phyloP scores from a whole-genome alignment of 2,113 vertebrate species.

The Ia io region DNA sequence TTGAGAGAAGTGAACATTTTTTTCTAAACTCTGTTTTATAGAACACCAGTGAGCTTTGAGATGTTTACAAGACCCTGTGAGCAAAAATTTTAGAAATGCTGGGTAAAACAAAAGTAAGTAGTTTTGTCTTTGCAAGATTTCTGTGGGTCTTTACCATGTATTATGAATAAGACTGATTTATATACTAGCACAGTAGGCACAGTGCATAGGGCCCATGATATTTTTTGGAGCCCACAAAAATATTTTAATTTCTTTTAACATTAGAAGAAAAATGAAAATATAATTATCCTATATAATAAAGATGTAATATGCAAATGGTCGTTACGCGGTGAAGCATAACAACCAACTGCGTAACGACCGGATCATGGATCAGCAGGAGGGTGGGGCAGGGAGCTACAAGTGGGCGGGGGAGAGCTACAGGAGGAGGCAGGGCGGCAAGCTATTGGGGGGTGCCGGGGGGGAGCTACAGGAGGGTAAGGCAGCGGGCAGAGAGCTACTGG shows the following conservation, averaged over 20 bases:
- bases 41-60: not conserved
- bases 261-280: not conserved
- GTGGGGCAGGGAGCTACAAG: too few relatives aligned
- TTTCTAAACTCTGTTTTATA: not conserved
- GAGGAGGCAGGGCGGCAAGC: too few relatives aligned
- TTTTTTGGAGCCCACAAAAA: not conserved
- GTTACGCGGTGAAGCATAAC: too few relatives aligned
- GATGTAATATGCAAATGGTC: too few relatives aligned
- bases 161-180: not conserved
- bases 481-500: too few relatives aligned
- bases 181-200: not conserved
- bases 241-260: not conserved
- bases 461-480: too few relatives aligned
- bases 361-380: too few relatives aligned
- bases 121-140: not conserved
- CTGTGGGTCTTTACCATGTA: not conserved
- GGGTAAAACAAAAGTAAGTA: slow-evolving; percentile 13
- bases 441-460: not conserved
- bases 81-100: not conserved
- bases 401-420: too few relatives aligned
- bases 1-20: not conserved
- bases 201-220: not conserved
- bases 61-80: not conserved
- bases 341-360: too few relatives aligned
- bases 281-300: not conserved